These are phyloP conservation scores for Actinostola sp. DNA, from an alignment of 92 coral and sea anemone genomes.

Conservation along the genomic window DNA sequence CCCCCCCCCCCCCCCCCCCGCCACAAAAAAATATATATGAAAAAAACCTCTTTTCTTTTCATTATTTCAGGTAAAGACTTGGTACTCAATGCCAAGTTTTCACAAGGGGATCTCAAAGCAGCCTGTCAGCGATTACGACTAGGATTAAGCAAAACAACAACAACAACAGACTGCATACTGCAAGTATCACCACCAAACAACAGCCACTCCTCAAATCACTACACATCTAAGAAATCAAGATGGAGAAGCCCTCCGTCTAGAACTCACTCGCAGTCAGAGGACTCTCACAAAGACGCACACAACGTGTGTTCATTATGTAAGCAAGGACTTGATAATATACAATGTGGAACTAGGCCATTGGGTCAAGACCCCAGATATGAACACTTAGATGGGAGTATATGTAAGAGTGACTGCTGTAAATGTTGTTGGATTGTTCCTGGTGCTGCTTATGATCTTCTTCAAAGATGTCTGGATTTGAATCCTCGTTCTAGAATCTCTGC, in stretches of 20 bases:
- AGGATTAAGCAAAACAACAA: slow-evolving; percentile 49
- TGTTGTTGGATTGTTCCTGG: slow-evolving; percentile 81
- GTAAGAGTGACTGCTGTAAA: slow-evolving; percentile 59
- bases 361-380: not conserved
- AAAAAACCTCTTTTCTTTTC: not conserved
- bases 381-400: slow-evolving; percentile 86
- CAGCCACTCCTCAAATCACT: slow-evolving; percentile 19
- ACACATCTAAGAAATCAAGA: slow-evolving; percentile 41
- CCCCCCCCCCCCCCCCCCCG: no score
- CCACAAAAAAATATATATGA: not conserved
- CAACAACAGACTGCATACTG: slow-evolving; percentile 49
- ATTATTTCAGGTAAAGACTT: slow-evolving; percentile 83
- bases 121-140: slow-evolving; percentile 81
- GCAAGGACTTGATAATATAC: not conserved
- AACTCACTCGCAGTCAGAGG: not conserved
- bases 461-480: slow-evolving; percentile 85
- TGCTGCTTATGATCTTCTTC: slow-evolving; percentile 80
- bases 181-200: slow-evolving; percentile 19
- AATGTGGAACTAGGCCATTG: not conserved
- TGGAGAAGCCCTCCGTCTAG: slow-evolving; percentile 18
- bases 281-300: not conserved
- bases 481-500: slow-evolving; percentile 91
- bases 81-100: slow-evolving; percentile 60
- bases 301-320: slow-evolving; percentile 19
- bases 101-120: slow-evolving; percentile 73